A percentile compares a stretch with the other conserved stretches of the same genome.
Conservation (phyloP, 2,888 invertebrate species). For the Helleia helle region DNA sequence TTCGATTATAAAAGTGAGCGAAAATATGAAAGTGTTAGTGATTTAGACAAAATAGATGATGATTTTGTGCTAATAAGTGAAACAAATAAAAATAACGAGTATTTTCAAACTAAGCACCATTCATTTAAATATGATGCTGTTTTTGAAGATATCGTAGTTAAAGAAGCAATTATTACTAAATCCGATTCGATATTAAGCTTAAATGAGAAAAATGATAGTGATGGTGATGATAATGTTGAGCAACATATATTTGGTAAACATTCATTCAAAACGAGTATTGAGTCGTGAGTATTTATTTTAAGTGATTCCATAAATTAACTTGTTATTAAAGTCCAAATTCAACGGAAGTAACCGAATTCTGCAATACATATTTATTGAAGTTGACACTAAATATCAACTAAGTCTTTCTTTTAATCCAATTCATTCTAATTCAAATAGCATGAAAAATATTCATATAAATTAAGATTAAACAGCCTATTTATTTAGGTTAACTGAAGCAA, state of each 20-base stretch:
- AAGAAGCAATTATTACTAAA: conserved; percentile 34
- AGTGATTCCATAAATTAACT: too few relatives aligned
- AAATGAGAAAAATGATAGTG: conserved; percentile 28
- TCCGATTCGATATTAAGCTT: conserved; percentile 25
- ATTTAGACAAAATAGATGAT: conserved; percentile 29
- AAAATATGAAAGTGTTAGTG: conserved; percentile 28
- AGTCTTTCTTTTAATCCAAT: too few relatives aligned
- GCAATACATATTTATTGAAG: too few relatives aligned
- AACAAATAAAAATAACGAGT: conserved; percentile 5
- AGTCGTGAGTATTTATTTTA: conserved; percentile 53
- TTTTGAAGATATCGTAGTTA: conserved; percentile 28
- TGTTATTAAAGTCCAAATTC: too few relatives aligned
- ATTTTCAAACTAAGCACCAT: conserved; percentile 29
- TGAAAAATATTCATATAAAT: too few relatives aligned
- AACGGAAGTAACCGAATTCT: too few relatives aligned
- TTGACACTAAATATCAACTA: too few relatives aligned
- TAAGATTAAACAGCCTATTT: too few relatives aligned
- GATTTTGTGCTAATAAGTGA: conserved; percentile 8
- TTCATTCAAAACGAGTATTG: conserved; percentile 36
- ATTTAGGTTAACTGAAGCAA: conserved; percentile 41
- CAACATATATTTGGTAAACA: conserved; percentile 33
- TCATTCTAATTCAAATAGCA: too few relatives aligned
- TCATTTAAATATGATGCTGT: conserved; percentile 28
- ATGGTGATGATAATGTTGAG: conserved; percentile 22
- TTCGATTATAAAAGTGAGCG: conserved; percentile 29